Evolutionary conservation across 1,140 invertebrate species (phyloP).

Genomic region (Pseudomyrmex concolor): DNA sequence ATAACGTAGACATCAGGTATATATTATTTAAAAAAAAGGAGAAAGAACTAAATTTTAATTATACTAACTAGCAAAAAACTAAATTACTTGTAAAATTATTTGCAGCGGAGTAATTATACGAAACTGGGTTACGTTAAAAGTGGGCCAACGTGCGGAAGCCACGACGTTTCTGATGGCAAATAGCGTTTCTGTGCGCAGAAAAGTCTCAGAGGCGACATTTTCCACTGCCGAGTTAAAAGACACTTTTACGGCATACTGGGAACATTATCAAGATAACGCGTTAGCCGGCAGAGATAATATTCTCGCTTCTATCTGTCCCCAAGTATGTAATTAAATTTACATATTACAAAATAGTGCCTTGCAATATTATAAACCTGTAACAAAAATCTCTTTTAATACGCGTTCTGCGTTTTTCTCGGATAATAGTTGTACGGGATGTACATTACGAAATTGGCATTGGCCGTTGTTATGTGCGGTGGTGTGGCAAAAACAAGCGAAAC

Average conservation of each 20-base stretch:
- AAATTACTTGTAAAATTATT: constrained; percentile 67
- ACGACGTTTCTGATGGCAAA: constrained; percentile 81
- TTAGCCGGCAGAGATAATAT: constrained; percentile 92
- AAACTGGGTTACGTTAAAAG: constrained; percentile 88
- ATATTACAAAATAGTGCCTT: constrained; percentile 9
- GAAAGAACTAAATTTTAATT: not conserved
- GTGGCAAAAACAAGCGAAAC: constrained; percentile 86
- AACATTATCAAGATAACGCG: constrained; percentile 87
- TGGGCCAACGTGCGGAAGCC: constrained; percentile 87
- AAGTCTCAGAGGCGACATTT: constrained; percentile 77
- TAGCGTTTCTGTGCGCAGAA: constrained; percentile 78
- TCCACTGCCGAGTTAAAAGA: constrained; percentile 87
- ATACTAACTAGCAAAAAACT: not conserved
- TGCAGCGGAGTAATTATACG: constrained; percentile 91
- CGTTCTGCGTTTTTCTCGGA: constrained; percentile 62
- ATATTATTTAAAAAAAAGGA: not conserved
- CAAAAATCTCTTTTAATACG: constrained; percentile 5
- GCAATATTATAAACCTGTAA: constrained; percentile 6
- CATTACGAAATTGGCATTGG: constrained; percentile 93
- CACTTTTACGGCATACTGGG: constrained; percentile 92
- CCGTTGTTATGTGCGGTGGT: constrained; percentile 90
- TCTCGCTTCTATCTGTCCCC: constrained; percentile 93
- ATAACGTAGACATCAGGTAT: constrained; percentile 94
- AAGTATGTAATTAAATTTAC: constrained; percentile 84
- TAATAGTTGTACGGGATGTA: constrained; percentile 94